Base-by-base conservation (phyloP, 2,113 vertebrate species). In the Chaetodon auriga region DNA sequence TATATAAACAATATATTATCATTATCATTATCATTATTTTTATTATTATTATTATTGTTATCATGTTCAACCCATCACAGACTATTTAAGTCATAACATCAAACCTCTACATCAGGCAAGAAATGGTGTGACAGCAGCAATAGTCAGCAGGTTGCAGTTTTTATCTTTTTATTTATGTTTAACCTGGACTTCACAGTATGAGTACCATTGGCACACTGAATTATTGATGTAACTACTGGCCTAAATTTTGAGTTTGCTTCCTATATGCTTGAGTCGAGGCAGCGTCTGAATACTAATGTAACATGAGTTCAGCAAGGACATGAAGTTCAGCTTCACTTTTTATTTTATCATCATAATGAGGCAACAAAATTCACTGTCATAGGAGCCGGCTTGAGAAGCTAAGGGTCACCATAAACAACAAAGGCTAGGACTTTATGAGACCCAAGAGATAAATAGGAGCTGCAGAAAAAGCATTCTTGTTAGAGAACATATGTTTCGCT, bases 331-430 rank as follows among this genome's bases (percentile, higher is more conserved):
- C 74, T 66, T 75, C 66, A 69, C 78, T 70, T 84, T 87, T 85
- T 81, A 75, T 90, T 91, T 85, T 87, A 89, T 91, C 84, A 75
- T 69, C 55, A 12, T 91, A 91, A 92, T 88, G 85, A 92, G 74
- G 80, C 86, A 66, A 65, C 55, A 79, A 71, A 91, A 69, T 75
- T 77, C 65, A 45, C 64, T 74, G 82, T 90, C 90, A 92, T 84
- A 74, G 62, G 62, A 84, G 66, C 65, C 25, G 48, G 57, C 75
- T 81, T 71, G 78, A 82, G 72, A 75, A 82, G 78, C 74, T 89
- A 86, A 92, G 90, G 91, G 88, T 91, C 68, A 88, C 85, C 86
- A 93, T 92, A 93, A 91, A 89, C 89, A 93, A 89, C 89, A 85
- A 74, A 74, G 64, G 84, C 87, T 80, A 25, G 58, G 87, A 90